Base-by-base conservation (phyloP, 2,113 vertebrate genomes). In the Albula goreensis region DNA sequence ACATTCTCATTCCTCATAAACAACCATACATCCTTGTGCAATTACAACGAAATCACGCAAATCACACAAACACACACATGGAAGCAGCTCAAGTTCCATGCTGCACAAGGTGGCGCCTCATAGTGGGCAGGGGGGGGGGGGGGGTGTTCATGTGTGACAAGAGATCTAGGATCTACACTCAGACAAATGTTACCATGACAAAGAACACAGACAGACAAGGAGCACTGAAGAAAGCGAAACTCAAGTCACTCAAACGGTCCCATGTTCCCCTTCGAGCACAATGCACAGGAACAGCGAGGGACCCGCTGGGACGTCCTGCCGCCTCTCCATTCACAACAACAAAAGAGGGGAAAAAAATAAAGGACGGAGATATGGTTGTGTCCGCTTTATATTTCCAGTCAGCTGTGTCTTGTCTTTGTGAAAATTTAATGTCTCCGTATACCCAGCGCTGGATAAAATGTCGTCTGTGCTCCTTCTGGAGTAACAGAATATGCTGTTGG, bases 371-470 rank as follows among this genome's bases (percentile, higher is more conserved):
- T 22, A 22, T n/a, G n/a, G 70, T 74, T 10, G n/a, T 74, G n/a
- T 74, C 70, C 22, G 7, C 70, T 74, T 74, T 31, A 74, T 31
- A 25, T 11, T 31, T 74, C 70, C 70, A 74, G 70, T 74, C 70
- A 80, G 48, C 50, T 51, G 17, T 80, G 48, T 19, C 48, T 80
- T 79, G 84, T 56, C 41, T 48, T 52, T 19, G 31, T 85, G 15
- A 85, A 85, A 85, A n/a, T 60, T 85, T 85, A 85, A 85, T 60
- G 84, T 25, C 17, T 1, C 19, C 12, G 53, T 49, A 48, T 41
- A 79, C 25, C 77, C 74, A 1, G 51, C 15, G 15, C 19, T 41
- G 80, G 53, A 50, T 79, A 85, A 56, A 48, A 19, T 85, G 41
- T 85, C 77, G 22, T 60, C 84, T 80, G 77, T 56, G 4, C 51